Evolutionary conservation across 2,113 vertebrate species (phyloP).

Genomic region (Theristicus caerulescens): DNA sequence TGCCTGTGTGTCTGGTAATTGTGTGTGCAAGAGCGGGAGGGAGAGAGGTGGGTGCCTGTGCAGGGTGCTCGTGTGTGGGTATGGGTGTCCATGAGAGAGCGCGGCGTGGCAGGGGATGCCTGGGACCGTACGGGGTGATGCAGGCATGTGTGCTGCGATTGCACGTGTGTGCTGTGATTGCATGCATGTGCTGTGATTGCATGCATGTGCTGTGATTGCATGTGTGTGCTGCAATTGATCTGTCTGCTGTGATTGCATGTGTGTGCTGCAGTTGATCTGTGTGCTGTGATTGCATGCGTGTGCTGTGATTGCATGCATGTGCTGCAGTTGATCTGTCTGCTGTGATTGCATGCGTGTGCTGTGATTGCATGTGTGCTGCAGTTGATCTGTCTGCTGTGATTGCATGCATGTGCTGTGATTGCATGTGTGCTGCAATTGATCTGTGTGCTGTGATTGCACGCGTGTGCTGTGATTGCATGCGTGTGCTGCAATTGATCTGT

Average conservation of each 20-base stretch:
- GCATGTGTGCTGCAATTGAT: no score
- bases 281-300: no score
- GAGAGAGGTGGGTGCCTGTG: neutral
- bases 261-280: neutral
- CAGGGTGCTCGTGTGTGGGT: neutral
- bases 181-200: fast-evolving
- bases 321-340: no score
- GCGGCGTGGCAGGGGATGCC: fast-evolving
- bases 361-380: fast-evolving
- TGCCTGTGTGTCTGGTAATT: neutral
- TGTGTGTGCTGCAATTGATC: no score
- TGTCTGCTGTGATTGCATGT: no score
- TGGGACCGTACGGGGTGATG: fast-evolving
- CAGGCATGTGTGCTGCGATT: no score
- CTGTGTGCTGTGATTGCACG: no score
- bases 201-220: neutral
- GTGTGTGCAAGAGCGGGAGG: neutral
- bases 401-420: fast-evolving
- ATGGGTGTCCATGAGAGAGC: fast-evolving
- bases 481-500: no score
- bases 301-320: no score
- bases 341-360: no score
- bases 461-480: no score
- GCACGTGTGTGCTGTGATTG: neutral
- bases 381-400: no score